Evolutionary conservation across 2,797 vertebrate species (phyloP).

Genomic region (Galaxias olidus): DNA sequence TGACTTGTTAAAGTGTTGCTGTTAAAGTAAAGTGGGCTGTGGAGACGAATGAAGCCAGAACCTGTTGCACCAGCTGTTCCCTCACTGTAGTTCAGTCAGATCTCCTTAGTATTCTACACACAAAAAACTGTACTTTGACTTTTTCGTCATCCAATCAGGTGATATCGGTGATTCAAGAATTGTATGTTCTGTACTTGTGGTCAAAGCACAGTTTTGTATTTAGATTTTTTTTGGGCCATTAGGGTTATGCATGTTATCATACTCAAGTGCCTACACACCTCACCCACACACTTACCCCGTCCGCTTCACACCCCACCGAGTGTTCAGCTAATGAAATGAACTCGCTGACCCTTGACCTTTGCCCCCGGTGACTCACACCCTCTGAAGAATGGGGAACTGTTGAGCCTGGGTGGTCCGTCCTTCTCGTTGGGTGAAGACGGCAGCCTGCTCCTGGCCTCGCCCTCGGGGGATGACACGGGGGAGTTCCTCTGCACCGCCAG

Average conservation of each 20-base stretch:
- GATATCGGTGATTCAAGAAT: no score
- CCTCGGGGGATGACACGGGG: conserved; percentile 85
- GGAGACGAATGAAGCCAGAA: conserved; percentile 61
- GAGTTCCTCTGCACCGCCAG: conserved; percentile 92
- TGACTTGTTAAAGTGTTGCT: conserved; percentile 56
- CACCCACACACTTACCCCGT: conserved; percentile 3
- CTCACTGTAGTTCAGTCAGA: conserved; percentile 36
- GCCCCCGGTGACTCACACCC: conserved; percentile 31
- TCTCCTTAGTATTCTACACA: conserved; percentile 1
- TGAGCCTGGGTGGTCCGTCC: conserved; percentile 73
- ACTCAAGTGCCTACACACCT: no score
- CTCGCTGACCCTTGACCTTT: conserved; percentile 30
- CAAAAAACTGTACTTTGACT: no score
- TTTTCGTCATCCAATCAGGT: no score
- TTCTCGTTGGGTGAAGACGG: conserved; percentile 85
- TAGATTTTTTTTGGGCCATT: no score
- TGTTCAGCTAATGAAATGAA: conserved; percentile 40
- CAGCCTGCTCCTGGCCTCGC: conserved; percentile 82
- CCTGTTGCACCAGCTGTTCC: conserved; percentile 53
- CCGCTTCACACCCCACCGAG: conserved; percentile 10
- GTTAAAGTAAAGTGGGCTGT: conserved; percentile 57
- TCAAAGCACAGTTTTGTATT: no score
- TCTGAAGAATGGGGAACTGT: conserved; percentile 82
- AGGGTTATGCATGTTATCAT: no score
- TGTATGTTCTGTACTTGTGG: no score